phyloP scores from a whole-genome alignment of 2,113 vertebrate species.

The Lepus europaeus region DNA sequence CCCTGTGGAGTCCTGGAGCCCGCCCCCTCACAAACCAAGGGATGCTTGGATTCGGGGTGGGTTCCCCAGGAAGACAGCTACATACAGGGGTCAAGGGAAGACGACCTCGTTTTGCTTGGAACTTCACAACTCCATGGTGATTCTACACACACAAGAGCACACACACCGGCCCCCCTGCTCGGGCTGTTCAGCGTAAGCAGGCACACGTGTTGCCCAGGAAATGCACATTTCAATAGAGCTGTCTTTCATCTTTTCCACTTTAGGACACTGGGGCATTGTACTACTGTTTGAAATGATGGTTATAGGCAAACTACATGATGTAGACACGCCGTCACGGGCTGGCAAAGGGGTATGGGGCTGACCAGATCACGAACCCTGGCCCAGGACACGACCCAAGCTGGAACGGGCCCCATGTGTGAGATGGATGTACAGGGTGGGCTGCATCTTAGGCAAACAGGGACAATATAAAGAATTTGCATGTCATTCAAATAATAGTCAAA shows the following conservation, averaged over 20 bases:
- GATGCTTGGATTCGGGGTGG: neutral
- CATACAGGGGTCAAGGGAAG: conserved; percentile 10
- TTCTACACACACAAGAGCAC: neutral
- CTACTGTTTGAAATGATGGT: neutral
- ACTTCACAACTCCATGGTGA: neutral
- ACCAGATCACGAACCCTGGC: neutral
- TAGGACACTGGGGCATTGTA: neutral
- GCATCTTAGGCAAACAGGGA: neutral
- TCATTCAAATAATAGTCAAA: neutral
- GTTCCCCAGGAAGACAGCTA: neutral
- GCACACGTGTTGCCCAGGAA: neutral
- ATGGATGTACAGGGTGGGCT: neutral
- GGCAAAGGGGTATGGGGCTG: neutral
- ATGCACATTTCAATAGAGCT: neutral
- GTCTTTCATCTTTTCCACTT: neutral
- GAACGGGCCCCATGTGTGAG: neutral
- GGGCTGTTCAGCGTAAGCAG: too few species aligned
- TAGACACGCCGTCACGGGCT: neutral
- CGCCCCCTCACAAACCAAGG: neutral
- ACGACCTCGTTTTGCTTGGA: neutral
- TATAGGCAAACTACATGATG: neutral
- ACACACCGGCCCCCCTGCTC: neutral
- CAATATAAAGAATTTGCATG: neutral
- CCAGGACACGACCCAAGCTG: too few species aligned
- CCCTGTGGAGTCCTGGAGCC: neutral